Conservation (phyloP, 2,797 vertebrate genomes). For the Poeciliopsis gracilis region DNA sequence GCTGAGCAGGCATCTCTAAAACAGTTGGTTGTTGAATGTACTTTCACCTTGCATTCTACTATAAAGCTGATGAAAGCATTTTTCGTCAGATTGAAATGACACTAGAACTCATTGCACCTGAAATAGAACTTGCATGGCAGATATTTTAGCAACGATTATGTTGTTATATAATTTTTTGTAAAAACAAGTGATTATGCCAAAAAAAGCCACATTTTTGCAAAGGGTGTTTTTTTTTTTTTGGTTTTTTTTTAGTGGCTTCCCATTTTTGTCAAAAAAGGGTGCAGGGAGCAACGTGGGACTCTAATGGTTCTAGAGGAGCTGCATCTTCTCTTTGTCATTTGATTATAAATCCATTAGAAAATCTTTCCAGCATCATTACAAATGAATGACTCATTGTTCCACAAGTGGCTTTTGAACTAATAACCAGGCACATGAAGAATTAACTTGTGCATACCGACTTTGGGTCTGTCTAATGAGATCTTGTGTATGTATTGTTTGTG, state of each 20-base stretch:
- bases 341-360: conserved; percentile 44
- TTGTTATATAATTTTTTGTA: neutral
- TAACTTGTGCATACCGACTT: conserved; percentile 46
- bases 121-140: neutral
- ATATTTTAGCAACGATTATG: neutral
- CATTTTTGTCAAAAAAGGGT: neutral
- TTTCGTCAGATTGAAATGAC: neutral
- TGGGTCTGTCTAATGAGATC: conserved; percentile 39
- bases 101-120: neutral
- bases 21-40: neutral
- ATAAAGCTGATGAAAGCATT: neutral
- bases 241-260: neutral
- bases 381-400: conserved; percentile 57
- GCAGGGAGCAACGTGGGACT: neutral
- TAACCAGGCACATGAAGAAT: conserved; percentile 39
- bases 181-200: neutral
- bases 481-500: conserved; percentile 54
- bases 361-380: conserved; percentile 33
- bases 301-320: neutral
- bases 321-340: conserved; percentile 25
- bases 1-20: neutral
- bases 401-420: conserved; percentile 41
- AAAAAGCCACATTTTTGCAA: neutral
- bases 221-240: neutral
- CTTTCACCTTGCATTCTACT: neutral